Evolutionary conservation across 2,888 invertebrate species (phyloP).

Genomic region (Hypena proboscidalis): DNA sequence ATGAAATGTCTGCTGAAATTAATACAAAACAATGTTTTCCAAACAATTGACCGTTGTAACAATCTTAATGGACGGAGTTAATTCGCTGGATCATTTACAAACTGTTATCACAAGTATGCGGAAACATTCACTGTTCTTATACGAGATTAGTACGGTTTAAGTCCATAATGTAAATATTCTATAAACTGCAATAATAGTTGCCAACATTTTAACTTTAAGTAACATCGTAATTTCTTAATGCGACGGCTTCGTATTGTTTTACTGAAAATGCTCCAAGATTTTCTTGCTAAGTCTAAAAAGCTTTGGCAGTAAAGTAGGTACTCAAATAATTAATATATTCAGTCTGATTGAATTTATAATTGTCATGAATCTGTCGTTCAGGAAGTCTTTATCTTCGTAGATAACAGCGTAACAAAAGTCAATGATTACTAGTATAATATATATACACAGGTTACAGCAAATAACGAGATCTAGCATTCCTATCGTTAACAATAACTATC

Average conservation of each 20-base stretch:
- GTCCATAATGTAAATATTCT: background rate
- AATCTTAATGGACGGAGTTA: constrained; percentile 70
- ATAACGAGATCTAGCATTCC: constrained; percentile 81
- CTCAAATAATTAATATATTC: constrained; percentile 60
- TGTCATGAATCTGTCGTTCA: constrained; percentile 40
- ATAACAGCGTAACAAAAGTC: constrained; percentile 38
- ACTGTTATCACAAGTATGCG: constrained; percentile 51
- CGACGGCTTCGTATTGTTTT: background rate
- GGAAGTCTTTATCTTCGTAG: constrained; percentile 31
- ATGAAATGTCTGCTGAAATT: constrained; percentile 13
- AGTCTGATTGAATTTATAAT: constrained; percentile 54
- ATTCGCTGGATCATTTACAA: constrained; percentile 63
- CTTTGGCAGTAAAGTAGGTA: constrained; percentile 79
- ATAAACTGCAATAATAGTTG: constrained; percentile 1
- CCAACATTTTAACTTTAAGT: background rate
- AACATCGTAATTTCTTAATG: constrained; percentile 12
- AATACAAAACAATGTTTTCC: constrained; percentile 22
- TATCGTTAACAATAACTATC: constrained; percentile 62
- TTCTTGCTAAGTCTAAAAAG: constrained; percentile 64
- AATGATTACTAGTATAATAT: constrained; percentile 32
- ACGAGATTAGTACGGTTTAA: constrained; percentile 17
- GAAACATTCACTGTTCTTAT: constrained; percentile 28
- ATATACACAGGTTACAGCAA: constrained; percentile 53
- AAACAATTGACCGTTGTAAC: constrained; percentile 37
- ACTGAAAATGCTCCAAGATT: constrained; percentile 22